phyloP scores from a whole-genome alignment of 2,113 vertebrate species.

The Centropus unirufus region DNA sequence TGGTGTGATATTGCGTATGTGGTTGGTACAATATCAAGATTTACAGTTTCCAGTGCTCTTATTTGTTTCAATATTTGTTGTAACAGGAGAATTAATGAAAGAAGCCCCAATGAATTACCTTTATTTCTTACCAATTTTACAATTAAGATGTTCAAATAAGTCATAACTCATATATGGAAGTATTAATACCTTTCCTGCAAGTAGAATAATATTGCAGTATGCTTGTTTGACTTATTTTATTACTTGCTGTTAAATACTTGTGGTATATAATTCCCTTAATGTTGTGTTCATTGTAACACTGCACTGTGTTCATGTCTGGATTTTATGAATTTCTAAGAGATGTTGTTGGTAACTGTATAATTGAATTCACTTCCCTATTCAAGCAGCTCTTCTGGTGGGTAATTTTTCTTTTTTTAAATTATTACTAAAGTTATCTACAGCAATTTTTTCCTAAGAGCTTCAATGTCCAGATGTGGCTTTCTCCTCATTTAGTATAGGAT shows the following conservation, averaged over 20 bases:
- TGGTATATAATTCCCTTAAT: background rate
- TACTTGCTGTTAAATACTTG: background rate
- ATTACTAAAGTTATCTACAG: background rate
- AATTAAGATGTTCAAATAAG: background rate
- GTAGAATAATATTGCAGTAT: background rate
- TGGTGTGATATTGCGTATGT: background rate
- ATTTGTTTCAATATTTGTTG: background rate
- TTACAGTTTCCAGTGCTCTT: background rate
- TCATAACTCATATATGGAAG: background rate
- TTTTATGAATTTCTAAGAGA: background rate
- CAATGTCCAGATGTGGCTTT: background rate
- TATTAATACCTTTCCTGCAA: background rate
- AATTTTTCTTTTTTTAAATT: background rate
- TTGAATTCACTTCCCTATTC: background rate
- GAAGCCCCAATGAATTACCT: background rate
- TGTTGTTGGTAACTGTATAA: background rate
- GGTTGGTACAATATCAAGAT: background rate
- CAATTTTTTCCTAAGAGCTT: background rate
- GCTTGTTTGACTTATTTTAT: background rate
- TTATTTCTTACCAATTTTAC: background rate
- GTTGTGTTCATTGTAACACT: background rate
- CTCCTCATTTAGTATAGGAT: background rate
- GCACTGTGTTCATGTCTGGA: background rate
- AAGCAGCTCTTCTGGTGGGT: background rate
- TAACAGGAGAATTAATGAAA: background rate